Conservation (phyloP, 1,140 invertebrate species). For the Hydropsyche tenuis region DNA sequence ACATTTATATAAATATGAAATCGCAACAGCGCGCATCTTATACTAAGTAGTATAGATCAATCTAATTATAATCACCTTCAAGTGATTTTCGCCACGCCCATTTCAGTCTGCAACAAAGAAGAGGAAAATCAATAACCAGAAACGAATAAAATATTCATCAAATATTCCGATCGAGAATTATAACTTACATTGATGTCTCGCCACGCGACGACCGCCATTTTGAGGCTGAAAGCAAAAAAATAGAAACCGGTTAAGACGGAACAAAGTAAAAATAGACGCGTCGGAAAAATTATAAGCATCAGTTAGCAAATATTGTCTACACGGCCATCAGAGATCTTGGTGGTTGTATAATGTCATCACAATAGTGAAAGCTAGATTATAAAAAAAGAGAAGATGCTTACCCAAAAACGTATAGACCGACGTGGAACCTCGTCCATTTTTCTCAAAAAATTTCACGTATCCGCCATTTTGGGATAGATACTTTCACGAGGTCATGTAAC, state of each 20-base stretch:
- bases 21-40: not conserved
- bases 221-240: not conserved
- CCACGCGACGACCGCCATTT: not conserved
- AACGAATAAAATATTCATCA: no score
- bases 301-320: constrained; percentile 35
- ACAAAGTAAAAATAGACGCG: not conserved
- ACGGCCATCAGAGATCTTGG: constrained; percentile 40
- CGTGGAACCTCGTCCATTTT: not conserved
- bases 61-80: no score
- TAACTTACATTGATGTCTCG: not conserved
- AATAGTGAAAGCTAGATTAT: not conserved
- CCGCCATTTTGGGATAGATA: not conserved
- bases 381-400: not conserved
- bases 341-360: constrained; percentile 30
- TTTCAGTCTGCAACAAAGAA: no score
- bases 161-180: not conserved
- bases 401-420: not conserved
- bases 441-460: not conserved
- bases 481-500: not conserved
- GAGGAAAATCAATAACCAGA: no score
- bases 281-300: not conserved
- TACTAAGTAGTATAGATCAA: no score
- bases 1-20: constrained; percentile 1
- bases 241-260: not conserved
- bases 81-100: no score